Base-by-base conservation (phyloP, 2,888 invertebrate species). In the Tiliacea citrago region DNA sequence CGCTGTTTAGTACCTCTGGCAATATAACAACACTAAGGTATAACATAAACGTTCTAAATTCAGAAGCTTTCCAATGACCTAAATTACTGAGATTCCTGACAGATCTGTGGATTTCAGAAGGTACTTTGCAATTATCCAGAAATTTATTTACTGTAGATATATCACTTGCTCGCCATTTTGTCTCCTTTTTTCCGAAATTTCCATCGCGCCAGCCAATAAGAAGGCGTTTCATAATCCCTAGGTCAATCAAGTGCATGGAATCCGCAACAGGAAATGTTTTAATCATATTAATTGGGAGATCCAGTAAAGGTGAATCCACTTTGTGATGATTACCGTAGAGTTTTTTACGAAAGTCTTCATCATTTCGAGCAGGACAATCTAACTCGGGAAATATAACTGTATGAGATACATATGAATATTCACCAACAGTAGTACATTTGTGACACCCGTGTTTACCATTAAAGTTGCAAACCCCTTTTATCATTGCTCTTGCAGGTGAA, bases 401-500 rank as follows among this genome's bases (percentile, higher is more conserved):
- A 51, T 51, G 51, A 10, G 51, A 51, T 21, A 51, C 51, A 55
- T 55, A 13, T 13, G 55, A 55, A 7, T 55, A 55, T 24, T 55
- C 55, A 55, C 55, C 24, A 55, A 55, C 13, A 55, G 13, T 55
- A 13, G 55, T 55, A 51, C 51, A 51, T 51, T 51, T 51, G 21
- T 51, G 10, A 21, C 51, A 51, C 21, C 51, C 51, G 21, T 55
- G 55, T 13, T 55, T 55, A 8, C 13, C 55, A 55, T 55, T 55
- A 55, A 55, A 55, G 55, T 55, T 55, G 55, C 55, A 55, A 55
- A 55, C 55, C 7, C 24, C 55, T 55, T 55, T 55, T 55, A 55
- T 55, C 55, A 55, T 55, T 55, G 55, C 55, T 55, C 55, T 55
- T 55, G 55, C 55, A 55, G 55, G 55, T 13, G 55, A 55, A 55